Evolutionary conservation across 2,888 invertebrate genomes (phyloP), one percentile per base, ranked within the genome.

Genomic region (Capitulum mitella): DNA sequence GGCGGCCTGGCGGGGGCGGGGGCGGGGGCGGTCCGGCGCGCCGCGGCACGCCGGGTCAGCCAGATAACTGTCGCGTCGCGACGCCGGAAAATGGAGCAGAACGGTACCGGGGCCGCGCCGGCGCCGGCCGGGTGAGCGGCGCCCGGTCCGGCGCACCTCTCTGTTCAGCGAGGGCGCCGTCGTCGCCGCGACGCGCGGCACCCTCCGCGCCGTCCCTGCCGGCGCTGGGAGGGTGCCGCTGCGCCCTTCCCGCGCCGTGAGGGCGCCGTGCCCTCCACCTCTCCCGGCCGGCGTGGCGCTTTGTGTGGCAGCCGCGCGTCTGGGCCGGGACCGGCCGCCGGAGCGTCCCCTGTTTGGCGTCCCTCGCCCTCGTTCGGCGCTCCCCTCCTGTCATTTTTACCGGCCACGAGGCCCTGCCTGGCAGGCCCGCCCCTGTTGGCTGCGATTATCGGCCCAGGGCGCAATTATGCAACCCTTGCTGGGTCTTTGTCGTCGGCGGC

Each of bases 391-490:
- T 34, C 64, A 64, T 64, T 64, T 64, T 64, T 64, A 64, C 64
- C 64, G 64, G 34, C n/a, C n/a, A n/a, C n/a, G n/a, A n/a, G n/a
- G n/a, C 64, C 64, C 64, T 19, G 19, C 19, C 34, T 19, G 64
- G 34, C 64, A 32, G 29, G 19, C 64, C 19, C 64, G 34, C 64
- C 64, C 64, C 64, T 34, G 64, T 34, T 3, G 14, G 58, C 29
- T 6, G 58, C 58, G 22, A 51, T 51, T 51, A 51, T 51, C 51
- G 22, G 19, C 34, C 64, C 34, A 3, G 3, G 34, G 19, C 64
- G 34, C 34, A 34, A 64, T 64, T 64, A 64, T 64, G 64, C 64
- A 64, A 64, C 64, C 64, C 64, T 64, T 34, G 64, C 64, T 34
- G 34, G 19, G 29, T 16, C 64, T 32, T 34, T 64, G 64, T 34